These are phyloP conservation scores for Noturus placidus DNA, from an alignment of 2,113 vertebrate species.

Conservation along the genomic window DNA sequence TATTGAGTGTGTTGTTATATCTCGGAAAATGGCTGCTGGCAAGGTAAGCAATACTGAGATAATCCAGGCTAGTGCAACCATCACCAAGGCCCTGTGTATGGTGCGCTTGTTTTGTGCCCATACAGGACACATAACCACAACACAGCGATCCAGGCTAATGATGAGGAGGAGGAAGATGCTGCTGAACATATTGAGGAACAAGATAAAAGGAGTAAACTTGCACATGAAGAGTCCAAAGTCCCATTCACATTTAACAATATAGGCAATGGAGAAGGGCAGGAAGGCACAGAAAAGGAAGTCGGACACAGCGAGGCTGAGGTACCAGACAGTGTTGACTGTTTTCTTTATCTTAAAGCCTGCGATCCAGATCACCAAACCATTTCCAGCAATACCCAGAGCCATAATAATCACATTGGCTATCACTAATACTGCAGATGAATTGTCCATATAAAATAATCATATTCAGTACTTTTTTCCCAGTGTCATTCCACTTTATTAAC, in stretches of 20 bases:
- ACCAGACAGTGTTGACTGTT: conserved; percentile 87
- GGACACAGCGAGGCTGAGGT: conserved; percentile 86
- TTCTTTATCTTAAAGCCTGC: conserved; percentile 85
- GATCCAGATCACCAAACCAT: conserved; percentile 84
- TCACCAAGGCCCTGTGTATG: conserved; percentile 64
- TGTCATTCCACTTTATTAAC: too few species aligned
- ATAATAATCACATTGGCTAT: conserved; percentile 70
- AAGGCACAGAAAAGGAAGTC: conserved; percentile 86
- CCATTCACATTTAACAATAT: conserved; percentile 77
- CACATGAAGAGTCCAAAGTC: conserved; percentile 83
- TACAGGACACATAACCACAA: conserved; percentile 81
- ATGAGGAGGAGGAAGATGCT: conserved; percentile 86
- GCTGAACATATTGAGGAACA: conserved; percentile 92
- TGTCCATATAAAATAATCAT: too few species aligned
- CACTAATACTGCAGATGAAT: too few species aligned
- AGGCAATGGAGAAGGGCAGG: conserved; percentile 78
- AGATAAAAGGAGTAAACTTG: conserved; percentile 78
- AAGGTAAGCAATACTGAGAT: conserved; percentile 74
- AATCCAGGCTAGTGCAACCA: conserved; percentile 73
- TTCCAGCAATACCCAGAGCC: conserved; percentile 83
- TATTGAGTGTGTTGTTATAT: conserved; percentile 61
- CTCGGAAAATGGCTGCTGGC: conserved; percentile 75
- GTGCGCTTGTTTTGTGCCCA: conserved; percentile 91
- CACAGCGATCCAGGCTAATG: conserved; percentile 88
- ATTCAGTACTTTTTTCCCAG: too few species aligned